A percentile compares a stretch with the other conserved stretches of the same genome.
Evolutionary conservation across 2,888 invertebrate species (phyloP).

Genomic region (Clepsis dumicolana): DNA sequence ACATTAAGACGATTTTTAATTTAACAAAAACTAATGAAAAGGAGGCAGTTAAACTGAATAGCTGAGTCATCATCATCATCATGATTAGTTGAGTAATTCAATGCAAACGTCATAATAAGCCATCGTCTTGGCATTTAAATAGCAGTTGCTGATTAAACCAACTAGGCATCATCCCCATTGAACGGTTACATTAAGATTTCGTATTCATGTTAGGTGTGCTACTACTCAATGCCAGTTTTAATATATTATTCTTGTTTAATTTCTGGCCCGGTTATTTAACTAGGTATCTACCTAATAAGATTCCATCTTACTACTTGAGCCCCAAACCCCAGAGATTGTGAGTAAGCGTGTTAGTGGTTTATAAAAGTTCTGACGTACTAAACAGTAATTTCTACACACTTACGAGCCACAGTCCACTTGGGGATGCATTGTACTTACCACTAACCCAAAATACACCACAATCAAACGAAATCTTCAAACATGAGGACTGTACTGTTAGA

Average conservation of each 20-base stretch:
- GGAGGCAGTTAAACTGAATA: too few species aligned
- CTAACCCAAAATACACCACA: conserved; percentile 8
- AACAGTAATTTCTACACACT: conserved; percentile 30
- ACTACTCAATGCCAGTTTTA: neutral
- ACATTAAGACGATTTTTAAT: too few species aligned
- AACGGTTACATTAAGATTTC: too few species aligned
- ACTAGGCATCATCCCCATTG: too few species aligned
- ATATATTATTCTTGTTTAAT: neutral
- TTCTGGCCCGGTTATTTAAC: neutral
- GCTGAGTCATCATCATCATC: too few species aligned
- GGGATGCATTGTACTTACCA: conserved; percentile 37
- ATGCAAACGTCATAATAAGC: too few species aligned
- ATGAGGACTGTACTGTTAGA: conserved; percentile 4
- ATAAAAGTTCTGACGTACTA: conserved; percentile 2
- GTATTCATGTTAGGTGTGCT: neutral
- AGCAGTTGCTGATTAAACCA: too few species aligned
- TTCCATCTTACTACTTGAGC: neutral
- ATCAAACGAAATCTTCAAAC: conserved; percentile 5
- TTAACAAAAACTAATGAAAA: too few species aligned
- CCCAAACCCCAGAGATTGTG: neutral
- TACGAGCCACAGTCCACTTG: conserved; percentile 22
- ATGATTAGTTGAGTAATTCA: too few species aligned
- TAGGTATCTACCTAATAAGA: neutral
- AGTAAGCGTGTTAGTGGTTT: conserved; percentile 30
- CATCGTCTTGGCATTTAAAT: too few species aligned